Percentiles rank a stretch among this genome's conserved stretches.
phyloP scores from a whole-genome alignment of 1,140 invertebrate species.

The Zaprionus ornatus region DNA sequence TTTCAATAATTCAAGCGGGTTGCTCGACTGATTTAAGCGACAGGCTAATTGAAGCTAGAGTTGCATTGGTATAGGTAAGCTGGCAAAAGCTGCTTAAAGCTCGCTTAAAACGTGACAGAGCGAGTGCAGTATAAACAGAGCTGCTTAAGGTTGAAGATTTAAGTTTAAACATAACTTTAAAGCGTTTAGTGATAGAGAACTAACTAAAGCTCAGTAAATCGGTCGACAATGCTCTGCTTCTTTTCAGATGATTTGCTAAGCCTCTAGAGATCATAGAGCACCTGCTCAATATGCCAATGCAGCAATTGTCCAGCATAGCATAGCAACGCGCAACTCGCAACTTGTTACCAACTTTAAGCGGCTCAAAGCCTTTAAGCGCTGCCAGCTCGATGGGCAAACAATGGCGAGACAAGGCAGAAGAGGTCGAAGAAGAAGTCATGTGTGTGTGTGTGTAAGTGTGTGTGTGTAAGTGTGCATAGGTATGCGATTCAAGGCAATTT shows the following conservation, averaged over 20 bases:
- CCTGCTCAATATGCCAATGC: conserved; percentile 39
- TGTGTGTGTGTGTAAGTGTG: background rate
- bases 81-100: conserved; percentile 16
- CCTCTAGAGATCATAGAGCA: background rate
- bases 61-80: background rate
- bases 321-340: too few species aligned
- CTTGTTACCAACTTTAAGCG: conserved; percentile 39
- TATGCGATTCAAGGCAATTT: conserved; percentile 75
- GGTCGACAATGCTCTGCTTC: background rate
- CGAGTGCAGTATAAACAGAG: background rate
- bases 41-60: conserved; percentile 5
- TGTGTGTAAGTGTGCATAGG: conserved; percentile 59
- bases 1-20: conserved; percentile 33
- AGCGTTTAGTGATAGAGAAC: background rate
- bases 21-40: conserved; percentile 24
- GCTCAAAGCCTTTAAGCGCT: conserved; percentile 71
- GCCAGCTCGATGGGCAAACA: conserved; percentile 49
- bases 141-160: background rate
- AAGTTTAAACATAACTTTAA: background rate
- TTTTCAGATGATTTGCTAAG: background rate
- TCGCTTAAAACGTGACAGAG: background rate
- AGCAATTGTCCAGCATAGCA: conserved; percentile 15
- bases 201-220: background rate
- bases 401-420: conserved; percentile 35
- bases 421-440: background rate